Conservation (phyloP, 2,113 vertebrate species). For the Muntiacus muntjak region DNA sequence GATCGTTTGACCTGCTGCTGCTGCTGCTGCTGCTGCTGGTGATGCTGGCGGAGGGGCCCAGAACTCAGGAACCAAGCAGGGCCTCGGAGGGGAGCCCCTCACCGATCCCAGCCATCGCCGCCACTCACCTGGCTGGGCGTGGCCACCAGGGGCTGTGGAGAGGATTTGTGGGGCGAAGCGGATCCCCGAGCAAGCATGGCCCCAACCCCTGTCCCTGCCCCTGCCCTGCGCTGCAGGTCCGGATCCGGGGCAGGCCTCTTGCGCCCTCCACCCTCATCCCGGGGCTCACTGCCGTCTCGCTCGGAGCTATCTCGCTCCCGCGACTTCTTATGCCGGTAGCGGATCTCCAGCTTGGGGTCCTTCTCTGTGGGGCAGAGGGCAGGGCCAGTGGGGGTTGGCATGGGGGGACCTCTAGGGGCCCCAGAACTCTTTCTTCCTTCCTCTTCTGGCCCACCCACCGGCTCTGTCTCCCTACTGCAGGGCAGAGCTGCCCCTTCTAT, state of each 20-base stretch:
- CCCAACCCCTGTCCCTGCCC: slow-evolving; percentile 69
- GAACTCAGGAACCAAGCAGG: neutral
- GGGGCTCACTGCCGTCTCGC: slow-evolving; percentile 70
- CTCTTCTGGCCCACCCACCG: neutral
- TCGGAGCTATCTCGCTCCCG: slow-evolving; percentile 71
- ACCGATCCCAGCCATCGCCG: neutral
- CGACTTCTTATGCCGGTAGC: slow-evolving; percentile 89
- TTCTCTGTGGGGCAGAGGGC: slow-evolving; percentile 76
- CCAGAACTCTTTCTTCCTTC: neutral
- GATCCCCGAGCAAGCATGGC: slow-evolving; percentile 72
- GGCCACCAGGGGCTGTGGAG: slow-evolving; percentile 68
- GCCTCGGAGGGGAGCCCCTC: neutral
- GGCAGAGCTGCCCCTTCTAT: neutral
- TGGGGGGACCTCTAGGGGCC: neutral
- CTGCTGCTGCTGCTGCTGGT: slow-evolving; percentile 32
- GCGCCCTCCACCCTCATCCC: slow-evolving; percentile 73
- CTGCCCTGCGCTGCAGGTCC: slow-evolving; percentile 70
- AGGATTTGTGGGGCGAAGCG: slow-evolving; percentile 73
- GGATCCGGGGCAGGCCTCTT: slow-evolving; percentile 69
- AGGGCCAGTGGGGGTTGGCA: neutral
- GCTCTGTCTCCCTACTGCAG: neutral
- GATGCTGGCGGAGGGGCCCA: neutral
- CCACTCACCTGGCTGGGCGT: slow-evolving; percentile 70
- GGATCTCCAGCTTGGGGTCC: slow-evolving; percentile 88
- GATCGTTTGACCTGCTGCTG: slow-evolving; percentile 89